phyloP scores from a whole-genome alignment of 1,140 invertebrate species.

The Trachymyrmex septentrionalis region DNA sequence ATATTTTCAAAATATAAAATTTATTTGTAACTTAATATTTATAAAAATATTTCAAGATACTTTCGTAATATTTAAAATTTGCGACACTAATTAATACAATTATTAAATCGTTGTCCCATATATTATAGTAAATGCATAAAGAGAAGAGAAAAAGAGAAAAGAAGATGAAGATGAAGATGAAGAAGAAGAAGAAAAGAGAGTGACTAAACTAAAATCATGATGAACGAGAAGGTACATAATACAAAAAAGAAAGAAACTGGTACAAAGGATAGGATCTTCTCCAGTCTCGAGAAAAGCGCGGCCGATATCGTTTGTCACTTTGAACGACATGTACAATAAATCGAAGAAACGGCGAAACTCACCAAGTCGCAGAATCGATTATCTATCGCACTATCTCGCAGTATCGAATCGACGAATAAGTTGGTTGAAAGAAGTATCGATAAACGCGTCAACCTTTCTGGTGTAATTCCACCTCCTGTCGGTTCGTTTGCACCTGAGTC shows the following conservation, averaged over 20 bases:
- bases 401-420: constrained; percentile 40
- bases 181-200: not conserved
- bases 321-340: constrained; percentile 62
- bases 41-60: constrained; percentile 26
- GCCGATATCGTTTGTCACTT: constrained; percentile 70
- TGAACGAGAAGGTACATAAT: not conserved
- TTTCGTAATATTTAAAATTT: not conserved
- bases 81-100: not conserved
- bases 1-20: constrained; percentile 24
- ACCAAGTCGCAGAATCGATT: constrained; percentile 49
- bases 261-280: constrained; percentile 46
- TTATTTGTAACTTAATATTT: not conserved
- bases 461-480: constrained; percentile 22
- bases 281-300: constrained; percentile 38
- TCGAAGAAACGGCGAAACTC: constrained; percentile 60
- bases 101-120: not conserved
- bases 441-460: constrained; percentile 28
- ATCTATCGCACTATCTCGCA: constrained; percentile 38
- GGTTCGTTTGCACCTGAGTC: constrained; percentile 50
- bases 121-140: not conserved
- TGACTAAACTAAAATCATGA: constrained; percentile 35
- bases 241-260: constrained; percentile 8
- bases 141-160: not conserved
- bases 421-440: constrained; percentile 53
- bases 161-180: not conserved